These are phyloP conservation scores for Reinhardtius hippoglossoides DNA, from an alignment of 2,113 vertebrate genomes.

Conservation along the genomic window DNA sequence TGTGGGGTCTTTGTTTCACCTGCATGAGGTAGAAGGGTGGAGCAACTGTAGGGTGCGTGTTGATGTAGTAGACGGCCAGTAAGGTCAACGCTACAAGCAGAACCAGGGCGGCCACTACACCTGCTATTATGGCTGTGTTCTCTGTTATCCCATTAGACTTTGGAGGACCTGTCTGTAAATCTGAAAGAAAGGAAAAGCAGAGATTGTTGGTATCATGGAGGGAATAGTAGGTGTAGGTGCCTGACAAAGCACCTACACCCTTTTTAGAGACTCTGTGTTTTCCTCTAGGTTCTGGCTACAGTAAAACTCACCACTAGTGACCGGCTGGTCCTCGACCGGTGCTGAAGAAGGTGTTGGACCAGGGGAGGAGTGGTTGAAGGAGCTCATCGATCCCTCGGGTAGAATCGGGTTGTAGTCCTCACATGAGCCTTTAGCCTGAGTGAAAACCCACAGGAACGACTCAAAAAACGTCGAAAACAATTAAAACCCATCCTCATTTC, in stretches of 20 bases:
- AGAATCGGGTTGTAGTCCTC: slow-evolving; percentile 83
- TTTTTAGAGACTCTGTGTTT: neutral
- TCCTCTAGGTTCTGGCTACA: neutral
- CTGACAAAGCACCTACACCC: no score
- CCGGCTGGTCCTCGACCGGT: slow-evolving; percentile 73
- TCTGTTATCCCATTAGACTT: slow-evolving; percentile 71
- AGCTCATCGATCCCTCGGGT: slow-evolving; percentile 68
- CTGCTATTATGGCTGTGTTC: slow-evolving; percentile 89
- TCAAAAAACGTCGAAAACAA: neutral
- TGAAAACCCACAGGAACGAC: slow-evolving; percentile 14
- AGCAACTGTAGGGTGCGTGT: slow-evolving; percentile 86
- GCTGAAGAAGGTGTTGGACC: slow-evolving; percentile 77
- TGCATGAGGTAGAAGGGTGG: slow-evolving; percentile 93
- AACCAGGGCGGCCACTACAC: slow-evolving; percentile 86
- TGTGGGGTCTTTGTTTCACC: slow-evolving; percentile 74
- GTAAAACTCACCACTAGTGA: slow-evolving; percentile 85
- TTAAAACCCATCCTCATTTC: neutral
- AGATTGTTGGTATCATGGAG: neutral
- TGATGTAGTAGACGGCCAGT: slow-evolving; percentile 90
- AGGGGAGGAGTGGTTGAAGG: slow-evolving; percentile 66
- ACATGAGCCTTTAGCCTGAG: slow-evolving; percentile 84
- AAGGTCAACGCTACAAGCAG: slow-evolving; percentile 87
- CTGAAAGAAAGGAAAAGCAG: slow-evolving; percentile 43
- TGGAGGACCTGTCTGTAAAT: slow-evolving; percentile 66
- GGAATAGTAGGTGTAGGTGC: neutral